Evolutionary conservation across 1,140 invertebrate genomes (phyloP).

Genomic region (Bicyclus anynana): DNA sequence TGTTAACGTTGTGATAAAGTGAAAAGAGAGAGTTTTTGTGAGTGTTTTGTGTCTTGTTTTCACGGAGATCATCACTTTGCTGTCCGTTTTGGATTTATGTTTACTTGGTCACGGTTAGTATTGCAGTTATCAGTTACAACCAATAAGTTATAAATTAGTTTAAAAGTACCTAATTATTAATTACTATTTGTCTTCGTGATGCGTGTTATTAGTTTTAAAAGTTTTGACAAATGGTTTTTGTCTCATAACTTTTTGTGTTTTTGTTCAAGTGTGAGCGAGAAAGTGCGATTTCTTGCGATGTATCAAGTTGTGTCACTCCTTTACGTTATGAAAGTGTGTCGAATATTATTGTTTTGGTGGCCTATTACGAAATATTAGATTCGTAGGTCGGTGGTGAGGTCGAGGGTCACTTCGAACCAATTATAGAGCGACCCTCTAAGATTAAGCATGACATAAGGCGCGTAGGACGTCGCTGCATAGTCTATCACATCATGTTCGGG

Average conservation of each 20-base stretch:
- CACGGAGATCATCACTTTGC: slow-evolving; percentile 50
- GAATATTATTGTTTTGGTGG: slow-evolving; percentile 67
- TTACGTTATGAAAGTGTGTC: slow-evolving; percentile 58
- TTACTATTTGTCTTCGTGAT: slow-evolving; percentile 19
- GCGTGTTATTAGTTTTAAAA: slow-evolving; percentile 62
- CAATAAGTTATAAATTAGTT: background rate
- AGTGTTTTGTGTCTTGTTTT: slow-evolving; percentile 72
- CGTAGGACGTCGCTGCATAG: slow-evolving; percentile 43
- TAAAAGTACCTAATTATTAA: slow-evolving; percentile 2
- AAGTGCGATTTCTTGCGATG: slow-evolving; percentile 15
- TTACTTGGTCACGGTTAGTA: slow-evolving; percentile 62
- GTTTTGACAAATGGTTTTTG: slow-evolving; percentile 57
- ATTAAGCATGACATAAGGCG: slow-evolving; percentile 48
- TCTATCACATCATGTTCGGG: slow-evolving; percentile 52
- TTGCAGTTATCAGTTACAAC: background rate
- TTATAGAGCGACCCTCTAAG: slow-evolving; percentile 32
- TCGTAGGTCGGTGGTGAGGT: slow-evolving; percentile 32
- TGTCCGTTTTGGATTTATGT: slow-evolving; percentile 69
- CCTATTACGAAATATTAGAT: slow-evolving; percentile 62
- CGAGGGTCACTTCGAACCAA: slow-evolving; percentile 36
- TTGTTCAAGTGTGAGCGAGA: slow-evolving; percentile 43
- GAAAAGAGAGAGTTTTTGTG: slow-evolving; percentile 45
- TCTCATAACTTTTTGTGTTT: slow-evolving; percentile 36
- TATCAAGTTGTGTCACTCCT: slow-evolving; percentile 50
- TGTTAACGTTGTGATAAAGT: slow-evolving; percentile 49